Conservation (phyloP, 2,797 vertebrate genomes). For the Enteromius argenteus region DNA sequence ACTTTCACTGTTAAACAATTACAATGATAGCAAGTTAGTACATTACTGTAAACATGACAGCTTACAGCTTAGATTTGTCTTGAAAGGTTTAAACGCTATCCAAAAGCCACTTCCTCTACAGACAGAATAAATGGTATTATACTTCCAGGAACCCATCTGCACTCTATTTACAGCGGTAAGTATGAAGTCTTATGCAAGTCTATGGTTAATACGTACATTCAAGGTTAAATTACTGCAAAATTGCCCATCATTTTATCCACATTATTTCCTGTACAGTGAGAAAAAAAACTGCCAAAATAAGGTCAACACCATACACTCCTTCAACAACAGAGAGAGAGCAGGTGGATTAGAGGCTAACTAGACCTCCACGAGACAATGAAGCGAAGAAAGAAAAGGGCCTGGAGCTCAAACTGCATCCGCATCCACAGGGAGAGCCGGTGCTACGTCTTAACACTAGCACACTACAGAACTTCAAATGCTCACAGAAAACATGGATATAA, state of each 20-base stretch:
- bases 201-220: neutral
- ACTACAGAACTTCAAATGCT: slow-evolving; percentile 27
- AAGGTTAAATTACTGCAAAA: neutral
- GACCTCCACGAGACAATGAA: slow-evolving; percentile 16
- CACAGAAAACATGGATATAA: slow-evolving; percentile 4
- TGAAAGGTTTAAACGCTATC: neutral
- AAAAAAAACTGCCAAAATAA: too few relatives aligned
- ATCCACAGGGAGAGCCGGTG: neutral
- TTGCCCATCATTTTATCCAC: neutral
- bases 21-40: neutral
- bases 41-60: neutral
- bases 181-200: neutral
- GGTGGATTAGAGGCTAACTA: slow-evolving; percentile 21
- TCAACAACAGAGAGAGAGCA: neutral
- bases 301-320: neutral
- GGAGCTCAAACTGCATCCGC: neutral
- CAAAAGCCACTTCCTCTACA: neutral
- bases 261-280: neutral
- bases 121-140: neutral
- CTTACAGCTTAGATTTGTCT: neutral
- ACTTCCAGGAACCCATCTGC: neutral
- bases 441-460: neutral
- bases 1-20: too few relatives aligned
- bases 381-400: neutral
- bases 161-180: neutral